A percentile compares a stretch with the other conserved stretches of the same genome.
phyloP scores from a whole-genome alignment of 1,140 invertebrate species.

The Helicoverpa armigera region DNA sequence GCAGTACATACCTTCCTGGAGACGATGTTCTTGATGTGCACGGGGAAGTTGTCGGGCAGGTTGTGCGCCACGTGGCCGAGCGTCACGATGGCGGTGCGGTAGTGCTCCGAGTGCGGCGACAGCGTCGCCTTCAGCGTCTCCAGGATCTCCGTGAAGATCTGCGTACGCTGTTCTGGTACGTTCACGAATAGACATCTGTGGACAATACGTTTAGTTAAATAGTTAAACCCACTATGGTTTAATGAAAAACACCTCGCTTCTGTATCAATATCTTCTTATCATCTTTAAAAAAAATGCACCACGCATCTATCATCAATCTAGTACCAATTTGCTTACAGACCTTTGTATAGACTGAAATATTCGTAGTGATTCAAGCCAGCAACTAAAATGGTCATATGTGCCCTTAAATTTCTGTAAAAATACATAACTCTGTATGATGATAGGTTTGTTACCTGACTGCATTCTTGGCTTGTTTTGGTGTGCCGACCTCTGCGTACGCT shows the following conservation, averaged over 20 bases:
- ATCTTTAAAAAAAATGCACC: no score
- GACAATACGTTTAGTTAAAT: background rate
- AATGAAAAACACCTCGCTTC: no score
- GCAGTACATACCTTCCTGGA: constrained; percentile 90
- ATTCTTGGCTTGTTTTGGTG: constrained; percentile 98
- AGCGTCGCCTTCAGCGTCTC: constrained; percentile 93
- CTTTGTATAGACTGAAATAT: no score
- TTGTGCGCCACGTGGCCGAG: constrained; percentile 98
- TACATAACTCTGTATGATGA: no score
- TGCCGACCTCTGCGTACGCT: constrained; percentile 94
- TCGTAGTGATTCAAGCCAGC: no score
- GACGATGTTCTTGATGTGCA: constrained; percentile 97
- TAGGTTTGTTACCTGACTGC: constrained; percentile 92
- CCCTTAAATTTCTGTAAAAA: no score
- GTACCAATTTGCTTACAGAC: no score
- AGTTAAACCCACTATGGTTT: no score
- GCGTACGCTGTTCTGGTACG: constrained; percentile 92
- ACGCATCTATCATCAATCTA: no score
- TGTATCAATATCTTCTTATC: no score
- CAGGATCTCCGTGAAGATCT: constrained; percentile 95
- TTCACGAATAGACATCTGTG: constrained; percentile 95
- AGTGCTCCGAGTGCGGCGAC: constrained; percentile 93
- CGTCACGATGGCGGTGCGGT: constrained; percentile 97
- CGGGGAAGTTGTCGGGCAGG: constrained; percentile 95
- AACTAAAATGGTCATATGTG: no score